phyloP scores from a whole-genome alignment of 2,797 vertebrate genomes.

The Pangasius mekongensis region DNA sequence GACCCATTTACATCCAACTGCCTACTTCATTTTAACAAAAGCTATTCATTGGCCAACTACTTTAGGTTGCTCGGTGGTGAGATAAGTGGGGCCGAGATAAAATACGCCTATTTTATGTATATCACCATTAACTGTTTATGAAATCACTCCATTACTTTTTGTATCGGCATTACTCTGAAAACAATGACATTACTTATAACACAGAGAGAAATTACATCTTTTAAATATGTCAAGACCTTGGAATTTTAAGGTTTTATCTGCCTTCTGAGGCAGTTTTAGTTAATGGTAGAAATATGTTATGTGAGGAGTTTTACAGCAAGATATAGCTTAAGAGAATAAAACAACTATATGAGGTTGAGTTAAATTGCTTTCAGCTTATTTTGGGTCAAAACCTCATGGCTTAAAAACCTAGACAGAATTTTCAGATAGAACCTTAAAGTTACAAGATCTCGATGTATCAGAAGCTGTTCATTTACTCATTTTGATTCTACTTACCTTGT shows the following conservation, averaged over 20 bases:
- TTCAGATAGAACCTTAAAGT: not conserved
- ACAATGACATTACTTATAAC: not conserved
- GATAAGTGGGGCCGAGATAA: not conserved
- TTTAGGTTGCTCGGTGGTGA: not conserved
- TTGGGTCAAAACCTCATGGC: not conserved
- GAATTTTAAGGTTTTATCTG: not conserved
- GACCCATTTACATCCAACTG: constrained; percentile 48
- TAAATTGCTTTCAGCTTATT: not conserved
- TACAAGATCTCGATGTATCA: not conserved
- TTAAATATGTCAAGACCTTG: not conserved
- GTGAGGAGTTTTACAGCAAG: not conserved
- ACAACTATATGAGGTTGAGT: not conserved
- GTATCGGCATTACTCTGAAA: not conserved
- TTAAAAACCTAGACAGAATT: not conserved
- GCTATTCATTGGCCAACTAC: constrained; percentile 6
- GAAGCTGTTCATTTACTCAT: not conserved
- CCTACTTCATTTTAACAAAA: constrained; percentile 35
- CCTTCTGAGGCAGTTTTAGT: not conserved
- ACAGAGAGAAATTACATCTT: not conserved
- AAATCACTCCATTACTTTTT: not conserved
- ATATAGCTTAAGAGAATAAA: not conserved
- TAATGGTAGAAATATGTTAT: not conserved
- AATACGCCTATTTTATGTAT: not conserved
- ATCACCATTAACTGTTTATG: not conserved
- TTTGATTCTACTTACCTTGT: not conserved